These are phyloP conservation scores for Nymphalis polychloros DNA, from an alignment of 2,888 invertebrate species.

Conservation along the genomic window DNA sequence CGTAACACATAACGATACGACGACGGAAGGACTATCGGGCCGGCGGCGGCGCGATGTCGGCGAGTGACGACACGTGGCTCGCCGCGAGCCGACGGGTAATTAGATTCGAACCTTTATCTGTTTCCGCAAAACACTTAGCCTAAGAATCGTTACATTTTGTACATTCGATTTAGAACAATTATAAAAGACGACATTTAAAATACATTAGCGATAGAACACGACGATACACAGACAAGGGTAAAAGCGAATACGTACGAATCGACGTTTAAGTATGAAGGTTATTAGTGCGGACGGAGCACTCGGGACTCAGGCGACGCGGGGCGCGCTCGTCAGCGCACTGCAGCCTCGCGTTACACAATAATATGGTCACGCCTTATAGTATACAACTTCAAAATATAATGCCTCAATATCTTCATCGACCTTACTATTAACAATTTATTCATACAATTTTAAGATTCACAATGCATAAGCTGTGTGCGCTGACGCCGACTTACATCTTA, in stretches of 20 bases:
- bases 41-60: conserved; percentile 9
- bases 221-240: conserved; percentile 41
- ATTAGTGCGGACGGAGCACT: conserved; percentile 42
- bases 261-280: conserved; percentile 47
- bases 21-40: conserved; percentile 15
- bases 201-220: conserved; percentile 27
- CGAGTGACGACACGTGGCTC: not conserved
- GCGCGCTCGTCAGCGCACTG: not conserved
- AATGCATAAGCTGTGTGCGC: conserved; percentile 12
- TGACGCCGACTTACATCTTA: conserved; percentile 25
- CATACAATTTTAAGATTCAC: not conserved
- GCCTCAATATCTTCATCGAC: not conserved
- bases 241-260: conserved; percentile 50
- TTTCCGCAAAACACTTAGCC: conserved; percentile 34
- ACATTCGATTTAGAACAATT: conserved; percentile 42
- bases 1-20: conserved; percentile 12
- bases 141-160: conserved; percentile 46
- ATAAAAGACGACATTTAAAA: conserved; percentile 27
- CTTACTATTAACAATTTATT: not conserved
- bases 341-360: not conserved
- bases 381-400: not conserved
- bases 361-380: no score
- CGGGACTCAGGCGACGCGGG: conserved; percentile 31
- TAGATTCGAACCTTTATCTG: not conserved
- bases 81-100: not conserved